phyloP scores from a whole-genome alignment of 53 echinoderm and acorn worm species.

The Hippasteria phrygiana region DNA sequence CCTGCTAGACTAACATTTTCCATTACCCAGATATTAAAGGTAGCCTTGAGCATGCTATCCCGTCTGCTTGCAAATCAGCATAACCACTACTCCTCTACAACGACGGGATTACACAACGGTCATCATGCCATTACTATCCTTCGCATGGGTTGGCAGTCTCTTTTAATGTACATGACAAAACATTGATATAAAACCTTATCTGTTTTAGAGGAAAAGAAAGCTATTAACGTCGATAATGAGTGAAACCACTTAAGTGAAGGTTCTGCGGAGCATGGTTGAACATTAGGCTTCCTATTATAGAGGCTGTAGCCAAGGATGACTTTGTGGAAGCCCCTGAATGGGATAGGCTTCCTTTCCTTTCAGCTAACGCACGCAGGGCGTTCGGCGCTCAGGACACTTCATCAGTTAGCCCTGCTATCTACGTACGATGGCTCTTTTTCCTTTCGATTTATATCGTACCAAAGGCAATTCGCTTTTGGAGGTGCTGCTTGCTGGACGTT shows the following conservation, averaged over 20 bases:
- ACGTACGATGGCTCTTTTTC: neutral
- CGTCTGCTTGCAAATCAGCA: too few relatives aligned
- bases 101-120: too few relatives aligned
- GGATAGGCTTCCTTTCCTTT: neutral
- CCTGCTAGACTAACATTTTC: neutral
- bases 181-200: neutral
- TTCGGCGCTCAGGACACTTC: neutral
- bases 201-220: neutral
- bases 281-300: neutral
- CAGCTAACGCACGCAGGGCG: too few relatives aligned
- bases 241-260: slow-evolving; percentile 13
- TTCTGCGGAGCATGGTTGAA: neutral
- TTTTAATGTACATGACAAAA: too few relatives aligned
- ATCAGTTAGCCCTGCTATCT: neutral
- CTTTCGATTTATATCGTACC: neutral
- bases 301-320: neutral
- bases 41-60: neutral
- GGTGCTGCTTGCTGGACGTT: neutral
- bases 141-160: too few relatives aligned
- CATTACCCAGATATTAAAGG: neutral
- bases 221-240: neutral
- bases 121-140: too few relatives aligned
- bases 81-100: too few relatives aligned
- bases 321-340: neutral
- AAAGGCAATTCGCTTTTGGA: neutral